Percentiles rank a stretch among this genome's conserved stretches.
Evolutionary conservation across 2,113 vertebrate species (phyloP).

Genomic region (Otocyon megalotis): DNA sequence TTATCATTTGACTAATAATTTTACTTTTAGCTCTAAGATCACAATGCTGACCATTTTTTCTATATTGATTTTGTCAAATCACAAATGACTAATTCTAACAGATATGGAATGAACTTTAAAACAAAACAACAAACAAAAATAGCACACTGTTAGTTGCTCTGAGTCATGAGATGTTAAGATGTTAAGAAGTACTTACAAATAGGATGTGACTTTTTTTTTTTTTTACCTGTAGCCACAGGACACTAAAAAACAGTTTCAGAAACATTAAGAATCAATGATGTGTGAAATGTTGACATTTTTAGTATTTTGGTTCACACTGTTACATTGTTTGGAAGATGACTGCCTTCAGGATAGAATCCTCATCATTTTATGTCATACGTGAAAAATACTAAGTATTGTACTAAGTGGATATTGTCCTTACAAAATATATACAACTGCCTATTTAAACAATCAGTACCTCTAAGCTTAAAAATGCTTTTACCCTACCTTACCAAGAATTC

Average conservation of each 20-base stretch:
- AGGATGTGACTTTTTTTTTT: neutral
- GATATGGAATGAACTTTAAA: neutral
- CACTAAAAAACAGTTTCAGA: neutral
- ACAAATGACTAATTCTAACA: neutral
- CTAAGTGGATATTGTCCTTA: neutral
- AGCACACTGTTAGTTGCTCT: neutral
- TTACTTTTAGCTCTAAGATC: neutral
- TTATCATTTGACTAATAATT: neutral
- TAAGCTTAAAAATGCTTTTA: neutral
- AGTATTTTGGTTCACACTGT: neutral
- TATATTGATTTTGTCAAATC: neutral
- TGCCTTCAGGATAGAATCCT: constrained; percentile 60
- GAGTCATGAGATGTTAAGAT: neutral
- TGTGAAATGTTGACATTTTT: constrained; percentile 59
- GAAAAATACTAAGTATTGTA: constrained; percentile 16
- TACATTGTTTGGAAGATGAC: constrained; percentile 23
- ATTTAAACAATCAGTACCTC: neutral
- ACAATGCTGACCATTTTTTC: neutral
- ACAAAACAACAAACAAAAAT: neutral
- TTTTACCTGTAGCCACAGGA: neutral
- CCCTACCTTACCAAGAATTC: neutral
- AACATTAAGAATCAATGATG: constrained; percentile 33
- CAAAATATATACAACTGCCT: neutral
- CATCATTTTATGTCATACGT: constrained; percentile 61
- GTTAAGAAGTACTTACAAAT: neutral